Evolutionary conservation across 2,113 vertebrate species (phyloP), one percentile per base, ranked within the genome.

Genomic region (Phodopus roborovskii): DNA sequence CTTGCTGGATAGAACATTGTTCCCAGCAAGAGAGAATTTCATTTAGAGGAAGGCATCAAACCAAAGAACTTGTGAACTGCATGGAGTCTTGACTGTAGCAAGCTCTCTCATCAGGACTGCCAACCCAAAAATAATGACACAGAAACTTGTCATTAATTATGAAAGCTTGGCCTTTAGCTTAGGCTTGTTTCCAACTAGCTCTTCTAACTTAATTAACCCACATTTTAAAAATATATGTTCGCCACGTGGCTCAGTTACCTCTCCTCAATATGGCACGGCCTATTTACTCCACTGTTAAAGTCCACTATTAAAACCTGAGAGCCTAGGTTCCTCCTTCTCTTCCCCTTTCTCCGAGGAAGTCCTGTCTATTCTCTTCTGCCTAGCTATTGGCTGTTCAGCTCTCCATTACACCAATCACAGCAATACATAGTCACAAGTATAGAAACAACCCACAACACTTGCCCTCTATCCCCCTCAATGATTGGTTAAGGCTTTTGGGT

Each of bases 51-150:
- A 86, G 87, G n/a, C 85, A 92, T 60, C 42, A 45, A 88, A 94
- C 30, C 45, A 48, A 89, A 92, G 78, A 96, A 64, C n/a, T 56
- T 70, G 66, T 62, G 20, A 79, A 81, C 36, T 94, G 39, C 86
- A 30, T 13, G 7, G 19, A n/a, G 6, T 88, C 58, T 82, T 58
- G 30, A 28, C 64, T 68, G 30, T 15, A 70, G 33, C 68, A 70
- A 70, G 68, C 16, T 36, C 36, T 70, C 68, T 36, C 68, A 7
- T 70, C 6, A 4, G 70, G 36, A n/a, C 70, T 17, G 3, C 70
- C 17, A 19, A 17, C 36, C 70, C 70, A 9, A 22, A 22, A 39
- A 39, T 73, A 20, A 73, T 10, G 36, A 20, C 70, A 73, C 20
- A 2, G 19, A 73, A 39, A 39, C 70, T 10, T 39, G 19, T 71